Evolutionary conservation across 2,113 vertebrate genomes (phyloP).

Genomic region (Rhipidura dahli): DNA sequence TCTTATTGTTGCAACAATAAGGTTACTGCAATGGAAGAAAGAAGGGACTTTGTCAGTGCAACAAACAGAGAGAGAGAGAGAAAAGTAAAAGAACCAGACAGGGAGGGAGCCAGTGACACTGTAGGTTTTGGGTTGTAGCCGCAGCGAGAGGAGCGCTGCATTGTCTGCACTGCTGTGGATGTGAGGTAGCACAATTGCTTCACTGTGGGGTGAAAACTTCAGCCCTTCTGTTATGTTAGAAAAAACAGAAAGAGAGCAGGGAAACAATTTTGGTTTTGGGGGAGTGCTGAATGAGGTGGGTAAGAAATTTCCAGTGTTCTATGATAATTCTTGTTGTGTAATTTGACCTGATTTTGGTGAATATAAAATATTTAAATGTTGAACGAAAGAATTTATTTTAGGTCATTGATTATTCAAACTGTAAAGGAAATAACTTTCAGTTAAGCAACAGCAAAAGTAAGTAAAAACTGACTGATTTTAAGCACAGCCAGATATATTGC

Average conservation of each 20-base stretch:
- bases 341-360: not conserved
- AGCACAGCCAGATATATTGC: not conserved
- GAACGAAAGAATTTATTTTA: not conserved
- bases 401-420: not conserved
- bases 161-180: not conserved
- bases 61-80: not conserved
- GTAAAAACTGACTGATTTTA: not conserved
- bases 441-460: not conserved
- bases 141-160: fast-evolving
- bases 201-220: not conserved
- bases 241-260: not conserved
- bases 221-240: no score
- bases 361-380: not conserved
- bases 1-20: not conserved
- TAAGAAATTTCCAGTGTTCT: not conserved
- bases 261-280: not conserved
- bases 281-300: not conserved
- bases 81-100: not conserved
- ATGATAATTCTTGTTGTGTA: not conserved
- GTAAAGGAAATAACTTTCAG: not conserved
- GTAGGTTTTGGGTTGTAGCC: fast-evolving
- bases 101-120: not conserved
- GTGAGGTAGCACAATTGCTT: fast-evolving
- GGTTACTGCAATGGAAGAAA: not conserved
- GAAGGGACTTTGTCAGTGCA: not conserved